Percentiles rank a stretch among this genome's conserved stretches.
Conservation (phyloP, 2,797 vertebrate species). For the Taeniopygia guttata region DNA sequence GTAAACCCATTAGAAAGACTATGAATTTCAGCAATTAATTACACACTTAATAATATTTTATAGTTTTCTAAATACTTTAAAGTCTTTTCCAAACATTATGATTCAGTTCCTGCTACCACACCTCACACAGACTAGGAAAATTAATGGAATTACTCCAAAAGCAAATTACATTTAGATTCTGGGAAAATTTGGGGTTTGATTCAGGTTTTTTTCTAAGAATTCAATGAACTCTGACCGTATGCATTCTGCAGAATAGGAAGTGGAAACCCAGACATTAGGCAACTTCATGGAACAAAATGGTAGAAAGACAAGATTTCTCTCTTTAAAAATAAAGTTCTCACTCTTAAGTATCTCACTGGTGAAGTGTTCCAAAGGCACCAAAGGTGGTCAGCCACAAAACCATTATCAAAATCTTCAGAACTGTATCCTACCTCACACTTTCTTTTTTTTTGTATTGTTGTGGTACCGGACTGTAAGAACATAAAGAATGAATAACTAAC, state of each 20-base stretch:
- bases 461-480: not conserved
- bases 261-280: not conserved
- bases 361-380: not conserved
- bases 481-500: not conserved
- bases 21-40: conserved; percentile 33
- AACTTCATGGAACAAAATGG: not conserved
- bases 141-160: not conserved
- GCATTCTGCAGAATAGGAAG: not conserved
- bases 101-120: not conserved
- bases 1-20: conserved; percentile 3
- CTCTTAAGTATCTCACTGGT: not conserved
- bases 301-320: not conserved
- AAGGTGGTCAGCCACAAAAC: not conserved
- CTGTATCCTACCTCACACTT: not conserved
- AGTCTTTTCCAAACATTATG: conserved; percentile 17
- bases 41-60: conserved; percentile 35
- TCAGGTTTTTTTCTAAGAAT: not conserved
- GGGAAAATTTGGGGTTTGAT: not conserved
- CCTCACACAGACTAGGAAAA: not conserved
- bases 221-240: not conserved
- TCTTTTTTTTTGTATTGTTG: not conserved
- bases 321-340: not conserved
- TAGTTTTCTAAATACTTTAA: conserved; percentile 29
- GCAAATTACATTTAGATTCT: not conserved
- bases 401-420: not conserved